Evolutionary conservation across 2,797 vertebrate species (phyloP).

Genomic region (Fratercula arctica): DNA sequence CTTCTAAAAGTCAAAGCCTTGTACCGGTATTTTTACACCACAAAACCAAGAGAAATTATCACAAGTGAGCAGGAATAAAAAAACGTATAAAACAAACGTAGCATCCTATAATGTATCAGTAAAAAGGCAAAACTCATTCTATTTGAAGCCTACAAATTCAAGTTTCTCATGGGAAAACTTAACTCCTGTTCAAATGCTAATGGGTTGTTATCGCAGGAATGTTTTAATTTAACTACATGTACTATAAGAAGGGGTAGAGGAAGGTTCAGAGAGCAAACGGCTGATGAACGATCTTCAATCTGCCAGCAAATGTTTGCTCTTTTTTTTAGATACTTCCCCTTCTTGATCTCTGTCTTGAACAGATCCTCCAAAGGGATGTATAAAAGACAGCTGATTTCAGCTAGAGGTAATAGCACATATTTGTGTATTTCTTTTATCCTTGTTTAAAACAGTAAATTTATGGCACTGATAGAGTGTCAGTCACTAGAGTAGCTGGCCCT

Average conservation of each 20-base stretch:
- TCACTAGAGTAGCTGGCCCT: background rate
- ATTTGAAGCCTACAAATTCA: slow-evolving; percentile 18
- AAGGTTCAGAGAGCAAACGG: slow-evolving; percentile 35
- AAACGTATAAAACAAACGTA: background rate
- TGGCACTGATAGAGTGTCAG: background rate
- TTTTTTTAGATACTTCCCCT: background rate
- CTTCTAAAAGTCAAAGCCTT: background rate
- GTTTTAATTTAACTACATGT: slow-evolving; percentile 21
- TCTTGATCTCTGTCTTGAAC: slow-evolving; percentile 26
- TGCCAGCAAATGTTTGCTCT: slow-evolving; percentile 2
- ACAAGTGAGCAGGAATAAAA: background rate
- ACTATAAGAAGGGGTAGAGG: background rate
- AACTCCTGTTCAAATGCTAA: slow-evolving; percentile 35
- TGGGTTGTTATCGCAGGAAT: background rate
- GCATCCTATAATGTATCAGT: background rate
- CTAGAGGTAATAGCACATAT: background rate
- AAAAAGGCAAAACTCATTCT: background rate
- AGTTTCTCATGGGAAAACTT: slow-evolving; percentile 9
- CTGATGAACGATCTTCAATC: slow-evolving; percentile 7
- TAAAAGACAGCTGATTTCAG: background rate
- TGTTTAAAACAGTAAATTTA: background rate
- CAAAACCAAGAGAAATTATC: background rate
- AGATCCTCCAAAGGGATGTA: background rate
- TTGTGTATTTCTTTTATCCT: background rate
- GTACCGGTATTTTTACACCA: background rate